Evolutionary conservation across 2,797 vertebrate genomes (phyloP).

Genomic region (Sebastes matsubarae): DNA sequence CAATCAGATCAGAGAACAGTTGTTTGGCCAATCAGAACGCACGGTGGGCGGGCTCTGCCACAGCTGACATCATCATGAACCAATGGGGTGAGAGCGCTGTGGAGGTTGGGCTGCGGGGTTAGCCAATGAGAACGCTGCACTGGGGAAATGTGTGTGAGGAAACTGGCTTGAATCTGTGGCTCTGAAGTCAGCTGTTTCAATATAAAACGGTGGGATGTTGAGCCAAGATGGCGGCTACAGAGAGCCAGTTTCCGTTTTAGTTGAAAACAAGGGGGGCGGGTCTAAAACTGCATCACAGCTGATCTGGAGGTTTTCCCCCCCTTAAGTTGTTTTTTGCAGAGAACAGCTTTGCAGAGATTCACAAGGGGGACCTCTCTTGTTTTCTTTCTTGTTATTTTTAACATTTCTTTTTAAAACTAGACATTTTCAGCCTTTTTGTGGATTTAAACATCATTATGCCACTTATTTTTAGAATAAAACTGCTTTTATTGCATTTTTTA

Average conservation of each 20-base stretch:
- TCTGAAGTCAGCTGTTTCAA: constrained; percentile 2
- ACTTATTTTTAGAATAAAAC: constrained; percentile 59
- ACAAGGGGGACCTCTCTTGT: constrained; percentile 60
- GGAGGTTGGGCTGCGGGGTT: constrained; percentile 58
- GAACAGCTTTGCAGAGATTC: constrained; percentile 81
- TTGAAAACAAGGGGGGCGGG: constrained; percentile 68
- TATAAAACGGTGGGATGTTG: not conserved
- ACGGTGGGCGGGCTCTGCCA: not conserved
- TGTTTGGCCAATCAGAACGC: constrained; percentile 42
- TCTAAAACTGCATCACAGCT: constrained; percentile 81
- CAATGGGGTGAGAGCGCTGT: constrained; percentile 20
- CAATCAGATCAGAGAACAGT: constrained; percentile 50
- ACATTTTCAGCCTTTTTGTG: not conserved
- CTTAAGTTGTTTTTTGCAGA: constrained; percentile 83
- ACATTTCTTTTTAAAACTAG: not conserved
- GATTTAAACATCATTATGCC: constrained; percentile 55
- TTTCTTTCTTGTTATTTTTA: constrained; percentile 52
- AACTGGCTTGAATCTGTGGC: constrained; percentile 50
- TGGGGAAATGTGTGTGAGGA: constrained; percentile 40
- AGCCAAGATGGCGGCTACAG: constrained; percentile 77
- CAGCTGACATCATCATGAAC: constrained; percentile 73
- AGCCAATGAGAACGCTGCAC: constrained; percentile 43
- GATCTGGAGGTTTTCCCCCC: constrained; percentile 75
- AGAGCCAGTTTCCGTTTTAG: constrained; percentile 46
- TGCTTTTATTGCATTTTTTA: constrained; percentile 54